Evolutionary conservation across 2,113 vertebrate genomes (phyloP), one percentile per base, ranked within the genome.

Genomic region (Sander vitreus): DNA sequence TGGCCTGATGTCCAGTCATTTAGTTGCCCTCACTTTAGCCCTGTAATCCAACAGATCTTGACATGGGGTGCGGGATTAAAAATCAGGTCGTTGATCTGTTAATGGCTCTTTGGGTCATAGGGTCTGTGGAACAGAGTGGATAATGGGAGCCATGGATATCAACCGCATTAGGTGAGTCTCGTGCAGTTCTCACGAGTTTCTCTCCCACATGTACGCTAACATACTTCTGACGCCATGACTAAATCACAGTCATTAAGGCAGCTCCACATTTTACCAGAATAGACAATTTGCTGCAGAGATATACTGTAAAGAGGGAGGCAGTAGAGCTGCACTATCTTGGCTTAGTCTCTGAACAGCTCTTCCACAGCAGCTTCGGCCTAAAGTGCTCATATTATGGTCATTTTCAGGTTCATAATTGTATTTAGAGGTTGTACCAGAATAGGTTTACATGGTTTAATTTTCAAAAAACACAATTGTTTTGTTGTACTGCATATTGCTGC

Each of bases 91-190:
- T 87, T 72, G 89, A 93, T 93, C 90, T 94, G 80, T 82, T 93
- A 83, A 89, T 81, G 86, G 78, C 85, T 94, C 89, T 95, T 92
- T 90, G 89, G 94, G 94, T 93, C 89, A 94, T 76, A 83, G 68
- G 86, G 76, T 86, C 80, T 86, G 65, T 89, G 36, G 71, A 88
- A 18, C 80, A 73, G 8, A 73, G 76, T 79, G 91, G 89, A 89
- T 93, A 92, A 88, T 93, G 88, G 77, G 51, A 76, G 71, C 62
- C 19, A 83, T 63, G 68, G 39, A 64, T 80, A 68, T 67, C 13
- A 15, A 16, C 30, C 11, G 14, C 39, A 57, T 78, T 83, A 76
- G 39, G 53, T 57, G 5, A 43, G 55, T 53, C 60, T 62, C 3
- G 5, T 62, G 69, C 69, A 25, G 33, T 57, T 70, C 36, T 70